Evolutionary conservation across 2,113 vertebrate genomes (phyloP).

Genomic region (Bambusicola thoracicus): DNA sequence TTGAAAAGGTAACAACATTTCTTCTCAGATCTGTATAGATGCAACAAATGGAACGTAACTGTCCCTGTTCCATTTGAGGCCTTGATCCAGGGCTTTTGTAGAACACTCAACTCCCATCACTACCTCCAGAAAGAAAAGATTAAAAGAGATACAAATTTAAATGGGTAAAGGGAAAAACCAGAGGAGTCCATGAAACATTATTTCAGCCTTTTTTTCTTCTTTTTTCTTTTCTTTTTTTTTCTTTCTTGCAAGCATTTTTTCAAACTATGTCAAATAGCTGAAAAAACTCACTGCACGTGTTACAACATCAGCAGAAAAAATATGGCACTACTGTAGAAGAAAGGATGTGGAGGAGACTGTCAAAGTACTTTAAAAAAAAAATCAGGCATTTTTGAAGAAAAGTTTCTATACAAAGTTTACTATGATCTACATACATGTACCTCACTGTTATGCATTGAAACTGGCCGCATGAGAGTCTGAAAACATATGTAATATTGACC

Average conservation of each 20-base stretch:
- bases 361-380: not conserved
- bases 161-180: not conserved
- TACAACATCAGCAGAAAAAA: constrained; percentile 3
- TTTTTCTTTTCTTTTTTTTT: not conserved
- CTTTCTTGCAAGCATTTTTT: not conserved
- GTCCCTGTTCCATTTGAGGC: not conserved
- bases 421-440: not conserved
- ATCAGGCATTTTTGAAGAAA: not conserved
- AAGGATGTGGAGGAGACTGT: not conserved
- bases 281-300: not conserved
- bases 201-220: not conserved
- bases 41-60: not conserved
- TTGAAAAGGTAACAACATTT: not conserved
- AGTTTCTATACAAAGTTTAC: not conserved
- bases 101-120: not conserved
- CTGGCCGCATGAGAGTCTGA: not conserved
- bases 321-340: not conserved
- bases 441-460: not conserved
- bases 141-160: not conserved
- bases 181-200: not conserved
- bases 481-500: not conserved
- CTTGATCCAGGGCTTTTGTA: not conserved
- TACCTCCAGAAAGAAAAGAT: not conserved
- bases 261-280: not conserved
- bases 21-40: not conserved